Conservation (phyloP, 2,113 vertebrate genomes). For the Tragelaphus strepsiceros region DNA sequence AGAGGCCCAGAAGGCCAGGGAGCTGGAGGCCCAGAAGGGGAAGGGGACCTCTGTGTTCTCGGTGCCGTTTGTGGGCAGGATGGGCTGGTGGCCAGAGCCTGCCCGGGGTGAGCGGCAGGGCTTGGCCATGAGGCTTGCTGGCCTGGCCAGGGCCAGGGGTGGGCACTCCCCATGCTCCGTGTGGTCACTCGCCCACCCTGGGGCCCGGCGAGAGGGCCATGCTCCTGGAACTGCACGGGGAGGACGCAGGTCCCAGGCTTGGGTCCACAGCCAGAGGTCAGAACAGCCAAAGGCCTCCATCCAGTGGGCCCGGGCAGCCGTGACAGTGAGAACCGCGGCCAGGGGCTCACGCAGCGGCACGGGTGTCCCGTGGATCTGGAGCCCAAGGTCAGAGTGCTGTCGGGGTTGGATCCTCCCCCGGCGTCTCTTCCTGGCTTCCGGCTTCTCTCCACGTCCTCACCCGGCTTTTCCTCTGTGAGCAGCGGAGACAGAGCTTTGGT, state of each 20-base stretch:
- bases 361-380: background rate
- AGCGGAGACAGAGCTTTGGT: background rate
- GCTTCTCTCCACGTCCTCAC: background rate
- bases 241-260: background rate
- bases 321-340: background rate
- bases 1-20: too few relatives aligned
- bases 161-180: background rate
- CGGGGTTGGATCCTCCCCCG: too few relatives aligned
- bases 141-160: background rate
- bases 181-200: background rate
- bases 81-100: too few relatives aligned
- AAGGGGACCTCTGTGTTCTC: too few relatives aligned
- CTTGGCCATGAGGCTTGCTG: background rate
- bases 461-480: background rate
- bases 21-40: too few relatives aligned
- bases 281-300: background rate
- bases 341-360: too few relatives aligned
- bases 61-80: too few relatives aligned
- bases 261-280: background rate
- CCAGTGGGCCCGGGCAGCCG: accelerated
- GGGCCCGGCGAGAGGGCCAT: background rate
- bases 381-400: background rate
- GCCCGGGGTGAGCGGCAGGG: too few relatives aligned
- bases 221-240: accelerated
- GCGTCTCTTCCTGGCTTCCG: background rate